Evolutionary conservation across 2,797 vertebrate genomes (phyloP), one percentile per base, ranked within the genome.

Genomic region (Linurgus olivaceus): DNA sequence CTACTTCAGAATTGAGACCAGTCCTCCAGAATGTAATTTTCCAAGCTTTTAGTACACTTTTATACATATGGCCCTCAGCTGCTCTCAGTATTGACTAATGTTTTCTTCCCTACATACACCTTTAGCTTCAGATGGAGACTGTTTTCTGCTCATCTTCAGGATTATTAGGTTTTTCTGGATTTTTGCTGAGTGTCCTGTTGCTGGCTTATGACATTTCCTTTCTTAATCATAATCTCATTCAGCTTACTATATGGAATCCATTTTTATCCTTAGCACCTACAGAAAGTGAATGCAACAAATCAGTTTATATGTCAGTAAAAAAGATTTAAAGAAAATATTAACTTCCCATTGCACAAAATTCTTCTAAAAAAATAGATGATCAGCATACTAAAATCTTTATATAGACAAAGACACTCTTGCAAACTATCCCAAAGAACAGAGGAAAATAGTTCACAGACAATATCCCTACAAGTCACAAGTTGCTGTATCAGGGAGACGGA

Each of bases 41-140:
- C 20, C 13, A 51, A 18, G 28, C 17, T 13, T 79, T 72, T 51
- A 25, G 6, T 54, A 38, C 8, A 33, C 5, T 38, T 80, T 38
- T 57, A 50, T 52, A 13, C 3, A 35, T 14, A 3, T 4, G 2
- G 2, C 0, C 13, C 25, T 16, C 35, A 61, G 5, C 14, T 72
- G 31, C 33, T 79, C 31, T 37, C 7, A 47, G 7, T 20, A 20
- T 72, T 55, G 48, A 66, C 12, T 2, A 74, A 2, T 29, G 24
- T 63, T 78, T 92, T 63, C 28, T 59, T 78, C 17, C 7, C 7
- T 51, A 5, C 16, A 10, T 45, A n/a, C 13, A 0, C 7, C 10
- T 83, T 79, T 19, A 59, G 3, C 21, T 84, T 87, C 61, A 74
- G 25, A 52, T 33, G 4, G 15, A 88, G 9, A 7, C 26, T 77